A percentile compares a stretch with the other conserved stretches of the same genome.
These are phyloP conservation scores for Excalfactoria chinensis DNA, from an alignment of 2,113 vertebrate species.

Conservation along the genomic window DNA sequence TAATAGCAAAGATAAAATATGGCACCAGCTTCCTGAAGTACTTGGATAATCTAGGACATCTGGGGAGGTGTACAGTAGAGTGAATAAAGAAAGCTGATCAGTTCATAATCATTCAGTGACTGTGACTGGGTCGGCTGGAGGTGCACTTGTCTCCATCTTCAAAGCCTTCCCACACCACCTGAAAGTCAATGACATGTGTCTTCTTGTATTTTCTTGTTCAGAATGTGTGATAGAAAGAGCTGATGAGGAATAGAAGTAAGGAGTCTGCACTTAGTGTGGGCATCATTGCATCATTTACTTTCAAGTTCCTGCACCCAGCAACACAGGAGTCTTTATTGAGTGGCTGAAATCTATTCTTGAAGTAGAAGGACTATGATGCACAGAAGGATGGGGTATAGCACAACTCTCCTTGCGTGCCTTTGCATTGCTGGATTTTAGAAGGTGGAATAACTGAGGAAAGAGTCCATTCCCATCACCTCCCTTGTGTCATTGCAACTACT, in stretches of 20 bases:
- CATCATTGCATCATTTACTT: background rate
- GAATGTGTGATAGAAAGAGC: background rate
- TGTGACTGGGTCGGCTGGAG: background rate
- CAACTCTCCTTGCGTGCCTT: background rate
- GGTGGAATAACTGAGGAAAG: background rate
- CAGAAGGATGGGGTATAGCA: background rate
- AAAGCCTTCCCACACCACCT: background rate
- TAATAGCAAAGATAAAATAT: background rate
- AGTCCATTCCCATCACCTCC: background rate
- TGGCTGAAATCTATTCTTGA: background rate
- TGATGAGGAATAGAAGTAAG: background rate
- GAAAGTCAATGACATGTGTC: background rate
- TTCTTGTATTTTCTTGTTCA: background rate
- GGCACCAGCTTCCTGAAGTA: background rate
- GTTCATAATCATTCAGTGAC: background rate
- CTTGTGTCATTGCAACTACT: background rate
- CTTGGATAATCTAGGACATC: background rate
- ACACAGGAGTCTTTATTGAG: background rate
- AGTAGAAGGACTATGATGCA: background rate
- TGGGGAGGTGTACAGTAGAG: background rate
- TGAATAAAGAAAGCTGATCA: background rate
- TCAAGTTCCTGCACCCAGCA: background rate
- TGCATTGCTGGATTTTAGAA: constrained; percentile 6
- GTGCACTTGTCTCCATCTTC: fast-evolving
- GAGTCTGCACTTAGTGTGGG: background rate